Conservation (phyloP, 2,888 invertebrate genomes). For the Pseudoips prasinana region DNA sequence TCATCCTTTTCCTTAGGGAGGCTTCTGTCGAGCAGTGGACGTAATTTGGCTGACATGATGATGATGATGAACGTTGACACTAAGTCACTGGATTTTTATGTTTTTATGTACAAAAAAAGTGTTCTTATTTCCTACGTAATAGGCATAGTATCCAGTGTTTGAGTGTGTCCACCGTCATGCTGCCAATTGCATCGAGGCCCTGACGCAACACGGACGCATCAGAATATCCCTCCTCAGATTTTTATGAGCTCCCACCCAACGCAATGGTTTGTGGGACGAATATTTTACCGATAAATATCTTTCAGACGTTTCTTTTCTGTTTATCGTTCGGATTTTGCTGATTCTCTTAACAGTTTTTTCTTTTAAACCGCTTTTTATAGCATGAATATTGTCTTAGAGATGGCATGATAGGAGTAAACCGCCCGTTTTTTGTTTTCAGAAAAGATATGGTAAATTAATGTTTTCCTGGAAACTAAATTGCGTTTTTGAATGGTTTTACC, state of each 20-base stretch:
- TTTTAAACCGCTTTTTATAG: slow-evolving; percentile 61
- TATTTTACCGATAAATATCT: slow-evolving; percentile 76
- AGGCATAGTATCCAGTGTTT: too few relatives aligned
- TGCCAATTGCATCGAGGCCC: too few relatives aligned
- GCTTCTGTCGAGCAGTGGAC: too few relatives aligned
- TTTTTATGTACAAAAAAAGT: too few relatives aligned
- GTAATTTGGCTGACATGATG: too few relatives aligned
- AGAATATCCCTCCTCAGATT: slow-evolving; percentile 5
- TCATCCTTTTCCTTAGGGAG: too few relatives aligned
- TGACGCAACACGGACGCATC: background rate
- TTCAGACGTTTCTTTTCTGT: slow-evolving; percentile 68
- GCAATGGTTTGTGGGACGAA: slow-evolving; percentile 57
- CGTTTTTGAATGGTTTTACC: slow-evolving; percentile 4
- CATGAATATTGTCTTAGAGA: slow-evolving; percentile 31
- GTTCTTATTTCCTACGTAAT: too few relatives aligned
- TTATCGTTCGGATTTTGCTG: slow-evolving; percentile 73
- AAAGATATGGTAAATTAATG: slow-evolving; percentile 30
- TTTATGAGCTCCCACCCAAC: slow-evolving; percentile 58
- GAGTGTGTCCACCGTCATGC: too few relatives aligned
- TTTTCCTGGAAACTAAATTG: slow-evolving; percentile 15
- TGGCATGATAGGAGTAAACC: slow-evolving; percentile 32
- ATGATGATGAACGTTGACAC: too few relatives aligned
- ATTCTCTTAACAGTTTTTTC: slow-evolving; percentile 68
- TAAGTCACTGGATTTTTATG: too few relatives aligned
- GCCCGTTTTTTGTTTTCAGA: slow-evolving; percentile 19